Evolutionary conservation across 2,797 vertebrate genomes (phyloP).

Genomic region (Malurus leucopterus): DNA sequence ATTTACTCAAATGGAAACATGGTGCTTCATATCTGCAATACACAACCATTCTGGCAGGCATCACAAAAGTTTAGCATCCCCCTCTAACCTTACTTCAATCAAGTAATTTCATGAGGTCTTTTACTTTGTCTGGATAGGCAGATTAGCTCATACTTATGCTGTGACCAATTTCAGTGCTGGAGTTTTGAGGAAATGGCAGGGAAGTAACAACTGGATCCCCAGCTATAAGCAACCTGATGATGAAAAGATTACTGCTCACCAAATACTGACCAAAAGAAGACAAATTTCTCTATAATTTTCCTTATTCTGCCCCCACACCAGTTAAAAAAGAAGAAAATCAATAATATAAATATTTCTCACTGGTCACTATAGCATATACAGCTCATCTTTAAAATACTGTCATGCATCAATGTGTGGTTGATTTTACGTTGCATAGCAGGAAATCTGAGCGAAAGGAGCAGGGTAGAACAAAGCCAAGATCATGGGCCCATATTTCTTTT

Average conservation of each 20-base stretch:
- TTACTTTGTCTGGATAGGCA: not conserved
- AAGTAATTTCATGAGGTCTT: not conserved
- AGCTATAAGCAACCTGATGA: not conserved
- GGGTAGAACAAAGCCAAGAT: not conserved
- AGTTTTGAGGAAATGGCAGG: not conserved
- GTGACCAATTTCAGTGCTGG: not conserved
- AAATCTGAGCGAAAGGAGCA: not conserved
- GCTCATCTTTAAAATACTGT: not conserved
- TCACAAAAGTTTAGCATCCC: not conserved
- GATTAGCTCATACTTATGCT: rapidly evolving
- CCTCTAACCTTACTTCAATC: not conserved
- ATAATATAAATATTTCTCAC: not conserved
- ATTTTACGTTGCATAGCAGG: not conserved
- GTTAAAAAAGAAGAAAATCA: not conserved
- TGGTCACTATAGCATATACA: not conserved
- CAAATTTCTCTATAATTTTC: not conserved
- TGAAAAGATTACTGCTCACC: not conserved
- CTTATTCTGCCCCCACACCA: not conserved
- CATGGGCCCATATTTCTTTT: not conserved
- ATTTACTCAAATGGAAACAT: not conserved
- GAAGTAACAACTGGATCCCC: not conserved
- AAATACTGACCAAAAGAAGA: not conserved
- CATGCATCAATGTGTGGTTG: not conserved
- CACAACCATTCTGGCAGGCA: not conserved
- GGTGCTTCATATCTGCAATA: not conserved